A percentile compares a stretch with the other conserved stretches of the same genome.
These are phyloP conservation scores for Liodrosophila aerea DNA, from an alignment of 2,888 invertebrate species.

Conservation along the genomic window DNA sequence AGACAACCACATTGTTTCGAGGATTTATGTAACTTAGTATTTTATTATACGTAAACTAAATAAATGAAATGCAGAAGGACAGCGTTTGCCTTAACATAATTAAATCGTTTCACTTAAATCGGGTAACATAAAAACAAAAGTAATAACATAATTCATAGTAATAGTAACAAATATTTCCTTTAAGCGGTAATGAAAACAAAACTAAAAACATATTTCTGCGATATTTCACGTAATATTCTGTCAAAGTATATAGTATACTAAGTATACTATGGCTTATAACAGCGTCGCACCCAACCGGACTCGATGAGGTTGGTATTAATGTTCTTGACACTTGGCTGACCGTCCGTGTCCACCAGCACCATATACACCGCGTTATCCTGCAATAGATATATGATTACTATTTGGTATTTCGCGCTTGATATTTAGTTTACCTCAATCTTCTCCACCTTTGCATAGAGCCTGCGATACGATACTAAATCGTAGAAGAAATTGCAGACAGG, in stretches of 20 bases:
- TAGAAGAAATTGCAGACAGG: constrained; percentile 68
- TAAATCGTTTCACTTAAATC: constrained; percentile 58
- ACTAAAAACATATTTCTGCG: no score
- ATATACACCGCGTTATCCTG: constrained; percentile 65
- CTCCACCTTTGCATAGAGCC: constrained; percentile 70
- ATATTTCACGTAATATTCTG: no score
- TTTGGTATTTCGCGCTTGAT: background rate
- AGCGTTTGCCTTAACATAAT: constrained; percentile 80
- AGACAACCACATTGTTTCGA: constrained; percentile 61
- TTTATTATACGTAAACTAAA: constrained; percentile 82
- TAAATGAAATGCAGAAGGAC: constrained; percentile 82
- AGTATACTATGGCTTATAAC: constrained; percentile 22
- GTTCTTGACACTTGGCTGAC: constrained; percentile 1
- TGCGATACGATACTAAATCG: constrained; percentile 54
- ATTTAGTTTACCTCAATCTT: constrained; percentile 48
- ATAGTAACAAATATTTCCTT: no score
- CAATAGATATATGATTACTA: constrained; percentile 5
- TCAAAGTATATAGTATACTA: no score
- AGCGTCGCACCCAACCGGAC: constrained; percentile 49
- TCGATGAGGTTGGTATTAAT: constrained; percentile 40
- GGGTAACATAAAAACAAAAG: background rate
- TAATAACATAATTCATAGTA: background rate
- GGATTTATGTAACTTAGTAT: constrained; percentile 80
- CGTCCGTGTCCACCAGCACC: constrained; percentile 70
- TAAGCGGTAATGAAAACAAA: no score